Percentiles rank a stretch among this genome's conserved stretches.
These are phyloP conservation scores for Aleiodes leptofemur DNA, from an alignment of 2,888 invertebrate genomes.

Conservation along the genomic window DNA sequence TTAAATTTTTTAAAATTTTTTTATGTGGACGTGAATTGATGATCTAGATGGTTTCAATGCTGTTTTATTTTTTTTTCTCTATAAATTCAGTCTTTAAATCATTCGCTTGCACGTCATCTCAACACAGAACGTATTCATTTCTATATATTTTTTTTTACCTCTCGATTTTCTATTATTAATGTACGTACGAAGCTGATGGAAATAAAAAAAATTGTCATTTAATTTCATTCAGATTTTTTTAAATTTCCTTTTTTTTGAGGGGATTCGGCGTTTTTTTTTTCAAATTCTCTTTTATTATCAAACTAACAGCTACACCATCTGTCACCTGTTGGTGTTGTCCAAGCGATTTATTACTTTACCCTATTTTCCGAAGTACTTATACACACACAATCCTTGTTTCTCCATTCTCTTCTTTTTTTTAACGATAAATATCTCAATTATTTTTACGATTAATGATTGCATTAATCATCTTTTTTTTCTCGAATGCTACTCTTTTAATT, in stretches of 20 bases:
- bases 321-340: constrained; percentile 8
- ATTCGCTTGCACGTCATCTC: constrained; percentile 23
- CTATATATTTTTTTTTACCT: constrained; percentile 11
- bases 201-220: too few species aligned
- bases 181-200: constrained; percentile 45
- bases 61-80: constrained; percentile 57
- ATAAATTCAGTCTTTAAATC: constrained; percentile 39
- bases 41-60: constrained; percentile 69
- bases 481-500: constrained; percentile 37
- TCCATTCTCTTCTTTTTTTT: constrained; percentile 9
- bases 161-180: constrained; percentile 40
- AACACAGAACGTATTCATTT: constrained; percentile 17
- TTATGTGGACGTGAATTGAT: constrained; percentile 68
- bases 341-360: constrained; percentile 21
- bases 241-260: constrained; percentile 22
- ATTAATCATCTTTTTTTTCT: constrained; percentile 45
- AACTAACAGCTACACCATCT: constrained; percentile 15
- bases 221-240: constrained; percentile 32
- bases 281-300: constrained; percentile 34
- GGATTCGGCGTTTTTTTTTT: constrained; percentile 47
- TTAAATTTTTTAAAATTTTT: constrained; percentile 53
- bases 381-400: constrained; percentile 20
- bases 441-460: constrained; percentile 36
- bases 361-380: constrained; percentile 26
- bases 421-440: constrained; percentile 18